phyloP scores from a whole-genome alignment of 2,113 vertebrate species.

The Phrynocephalus versicolor region DNA sequence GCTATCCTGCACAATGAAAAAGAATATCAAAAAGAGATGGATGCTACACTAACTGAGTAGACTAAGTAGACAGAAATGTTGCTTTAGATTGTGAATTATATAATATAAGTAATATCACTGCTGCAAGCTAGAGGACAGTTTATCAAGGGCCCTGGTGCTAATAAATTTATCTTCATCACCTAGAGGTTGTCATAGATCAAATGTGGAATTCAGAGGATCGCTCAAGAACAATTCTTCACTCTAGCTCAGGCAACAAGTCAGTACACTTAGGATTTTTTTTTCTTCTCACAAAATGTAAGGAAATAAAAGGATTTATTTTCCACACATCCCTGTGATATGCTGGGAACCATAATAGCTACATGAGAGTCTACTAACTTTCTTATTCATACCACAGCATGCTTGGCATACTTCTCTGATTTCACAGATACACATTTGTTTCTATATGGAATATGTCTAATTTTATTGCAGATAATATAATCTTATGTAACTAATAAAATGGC shows the following conservation, averaged over 20 bases:
- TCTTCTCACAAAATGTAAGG: no score
- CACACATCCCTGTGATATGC: not conserved
- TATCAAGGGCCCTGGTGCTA: not conserved
- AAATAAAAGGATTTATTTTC: no score
- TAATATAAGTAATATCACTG: constrained; percentile 2
- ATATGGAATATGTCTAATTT: not conserved
- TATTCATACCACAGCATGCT: not conserved
- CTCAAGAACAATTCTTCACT: not conserved
- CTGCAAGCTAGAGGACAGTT: not conserved
- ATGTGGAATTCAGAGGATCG: not conserved
- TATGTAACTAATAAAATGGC: not conserved
- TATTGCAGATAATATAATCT: not conserved
- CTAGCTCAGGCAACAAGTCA: not conserved
- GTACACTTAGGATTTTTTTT: not conserved
- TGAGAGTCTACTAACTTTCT: not conserved
- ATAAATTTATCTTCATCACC: not conserved
- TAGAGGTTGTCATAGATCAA: not conserved
- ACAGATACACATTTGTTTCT: not conserved
- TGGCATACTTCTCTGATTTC: not conserved
- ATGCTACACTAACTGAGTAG: not conserved
- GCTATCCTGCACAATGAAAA: not conserved
- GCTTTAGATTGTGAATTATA: not conserved
- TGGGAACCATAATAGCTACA: not conserved
- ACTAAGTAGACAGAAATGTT: not conserved
- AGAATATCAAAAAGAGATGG: not conserved